Conservation (phyloP, 1,140 invertebrate species). For the Euwallacea fornicatus region DNA sequence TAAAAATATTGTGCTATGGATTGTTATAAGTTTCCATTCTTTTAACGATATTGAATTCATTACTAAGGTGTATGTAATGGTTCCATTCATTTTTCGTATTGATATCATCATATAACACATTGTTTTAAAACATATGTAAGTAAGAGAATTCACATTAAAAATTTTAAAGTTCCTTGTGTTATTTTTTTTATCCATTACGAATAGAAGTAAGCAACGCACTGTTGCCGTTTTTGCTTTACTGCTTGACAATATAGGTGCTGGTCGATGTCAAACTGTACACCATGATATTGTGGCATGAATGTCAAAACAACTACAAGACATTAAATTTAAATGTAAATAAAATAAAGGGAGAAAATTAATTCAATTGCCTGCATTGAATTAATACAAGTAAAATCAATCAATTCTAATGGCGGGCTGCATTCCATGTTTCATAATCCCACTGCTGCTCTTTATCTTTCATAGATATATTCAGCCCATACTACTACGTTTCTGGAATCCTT, state of each 20-base stretch:
- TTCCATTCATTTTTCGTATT: too few relatives aligned
- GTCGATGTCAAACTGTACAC: not conserved
- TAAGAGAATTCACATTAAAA: not conserved
- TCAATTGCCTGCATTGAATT: not conserved
- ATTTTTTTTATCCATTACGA: not conserved
- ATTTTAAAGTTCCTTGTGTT: not conserved
- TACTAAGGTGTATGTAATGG: too few relatives aligned
- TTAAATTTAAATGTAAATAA: not conserved
- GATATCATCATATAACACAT: too few relatives aligned
- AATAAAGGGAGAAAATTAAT: not conserved
- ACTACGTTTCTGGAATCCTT: conserved; percentile 75
- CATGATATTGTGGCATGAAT: not conserved
- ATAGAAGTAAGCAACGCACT: not conserved
- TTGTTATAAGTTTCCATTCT: too few relatives aligned
- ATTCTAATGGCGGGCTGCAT: conserved; percentile 69
- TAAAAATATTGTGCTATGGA: too few relatives aligned
- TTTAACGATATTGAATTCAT: too few relatives aligned
- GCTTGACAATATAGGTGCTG: too few relatives aligned
- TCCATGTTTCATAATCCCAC: conserved; percentile 75
- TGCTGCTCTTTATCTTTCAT: conserved; percentile 75
- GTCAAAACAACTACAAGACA: not conserved
- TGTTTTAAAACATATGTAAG: too few relatives aligned
- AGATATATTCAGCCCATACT: conserved; percentile 74
- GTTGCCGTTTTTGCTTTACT: not conserved
- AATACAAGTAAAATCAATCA: not conserved